Evolutionary conservation across 2,113 vertebrate species (phyloP).

Genomic region (Acanthisitta chloris): DNA sequence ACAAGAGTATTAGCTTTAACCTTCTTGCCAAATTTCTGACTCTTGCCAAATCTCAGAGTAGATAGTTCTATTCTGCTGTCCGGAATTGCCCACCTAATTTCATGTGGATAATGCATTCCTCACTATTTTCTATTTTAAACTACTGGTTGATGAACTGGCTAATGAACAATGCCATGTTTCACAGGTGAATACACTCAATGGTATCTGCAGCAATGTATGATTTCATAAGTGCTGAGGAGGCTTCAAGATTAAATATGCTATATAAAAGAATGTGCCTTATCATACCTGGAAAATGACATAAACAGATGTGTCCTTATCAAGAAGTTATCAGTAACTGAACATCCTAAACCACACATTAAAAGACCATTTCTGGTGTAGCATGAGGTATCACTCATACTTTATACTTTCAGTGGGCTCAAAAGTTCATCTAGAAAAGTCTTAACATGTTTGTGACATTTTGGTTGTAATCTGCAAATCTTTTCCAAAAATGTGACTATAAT

Average conservation of each 20-base stretch:
- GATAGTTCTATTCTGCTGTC: neutral
- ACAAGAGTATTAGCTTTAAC: neutral
- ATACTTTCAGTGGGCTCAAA: neutral
- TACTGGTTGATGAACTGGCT: neutral
- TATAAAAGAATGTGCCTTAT: neutral
- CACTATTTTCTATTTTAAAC: neutral
- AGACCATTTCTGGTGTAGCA: neutral
- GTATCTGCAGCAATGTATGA: neutral
- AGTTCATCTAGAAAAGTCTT: neutral
- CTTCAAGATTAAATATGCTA: neutral
- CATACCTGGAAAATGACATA: neutral
- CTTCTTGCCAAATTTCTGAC: neutral
- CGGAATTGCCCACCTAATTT: neutral
- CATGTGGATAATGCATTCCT: neutral
- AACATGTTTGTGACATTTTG: conserved; percentile 13
- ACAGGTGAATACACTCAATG: neutral
- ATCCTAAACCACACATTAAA: neutral
- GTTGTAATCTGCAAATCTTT: neutral
- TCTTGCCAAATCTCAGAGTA: neutral
- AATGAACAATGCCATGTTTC: neutral
- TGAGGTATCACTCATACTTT: neutral
- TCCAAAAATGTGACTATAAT: neutral
- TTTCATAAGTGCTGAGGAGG: neutral
- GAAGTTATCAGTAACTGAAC: neutral
- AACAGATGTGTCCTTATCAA: neutral